These are phyloP conservation scores for Drosophila kikkawai DNA, from an alignment of 1,140 invertebrate species.

Conservation along the genomic window DNA sequence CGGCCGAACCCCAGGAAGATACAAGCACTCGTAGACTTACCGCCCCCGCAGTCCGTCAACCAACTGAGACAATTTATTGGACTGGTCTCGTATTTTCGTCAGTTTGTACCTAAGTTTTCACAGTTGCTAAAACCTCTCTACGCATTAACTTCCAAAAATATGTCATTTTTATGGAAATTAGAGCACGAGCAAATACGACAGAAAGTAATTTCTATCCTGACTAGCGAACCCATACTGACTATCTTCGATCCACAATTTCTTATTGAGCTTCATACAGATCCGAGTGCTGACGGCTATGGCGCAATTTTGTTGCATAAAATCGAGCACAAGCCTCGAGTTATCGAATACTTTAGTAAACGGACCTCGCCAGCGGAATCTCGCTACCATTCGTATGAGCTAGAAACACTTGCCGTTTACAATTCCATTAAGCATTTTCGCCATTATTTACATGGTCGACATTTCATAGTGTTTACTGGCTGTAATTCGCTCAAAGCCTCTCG, in stretches of 20 bases:
- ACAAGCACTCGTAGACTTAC: background rate
- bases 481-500: background rate
- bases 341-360: background rate
- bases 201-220: background rate
- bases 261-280: background rate
- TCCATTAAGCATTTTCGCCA: background rate
- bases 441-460: background rate
- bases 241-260: background rate
- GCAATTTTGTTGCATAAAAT: background rate
- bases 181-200: background rate
- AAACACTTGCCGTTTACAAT: background rate
- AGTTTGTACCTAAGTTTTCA: slow-evolving; percentile 3
- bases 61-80: background rate
- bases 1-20: background rate
- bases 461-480: background rate
- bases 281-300: background rate
- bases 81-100: background rate
- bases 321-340: background rate
- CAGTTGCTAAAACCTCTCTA: background rate
- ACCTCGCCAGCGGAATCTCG: background rate
- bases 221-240: background rate
- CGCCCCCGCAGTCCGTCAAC: background rate
- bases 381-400: background rate
- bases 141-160: background rate
- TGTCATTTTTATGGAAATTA: background rate